Evolutionary conservation across 2,113 vertebrate genomes (phyloP), one percentile per base, ranked within the genome.

Genomic region (Pomatostomus ruficeps): DNA sequence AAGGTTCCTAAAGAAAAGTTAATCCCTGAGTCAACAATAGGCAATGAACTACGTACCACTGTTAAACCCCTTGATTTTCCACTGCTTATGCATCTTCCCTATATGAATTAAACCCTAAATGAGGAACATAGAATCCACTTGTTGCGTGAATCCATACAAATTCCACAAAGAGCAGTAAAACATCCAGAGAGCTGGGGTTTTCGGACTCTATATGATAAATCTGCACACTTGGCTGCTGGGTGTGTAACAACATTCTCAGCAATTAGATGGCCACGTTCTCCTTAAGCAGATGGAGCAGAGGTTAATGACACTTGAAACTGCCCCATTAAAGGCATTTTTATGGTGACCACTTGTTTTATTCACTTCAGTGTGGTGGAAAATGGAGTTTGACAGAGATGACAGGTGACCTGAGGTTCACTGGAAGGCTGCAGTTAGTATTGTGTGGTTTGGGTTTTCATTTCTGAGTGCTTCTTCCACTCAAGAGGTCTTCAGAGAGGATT

Each of bases 231-330:
- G 57, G 38, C 70, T 89, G 66, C 74, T 66, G 55, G 31, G 67
- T 40, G 75, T 93, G 52, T 51, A 80, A 83, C 88, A 94, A 88
- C 1, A 5, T 8, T 88, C 43, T 80, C 20, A 24, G 63, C 80
- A 90, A 96, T 95, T 95, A 93, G 85, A 73, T 35, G 59, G 72
- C 46, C 78, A 70, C 55, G 38, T 73, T 91, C 91, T 83, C 79
- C 89, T 88, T 88, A 97, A 97, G 85, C 82, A 95, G 96, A 92
- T 70, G 96, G 79, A 94, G 94, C 75, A 85, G 63, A 83, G 72
- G 35, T 94, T 97, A 96, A 94, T 92, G 92, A 88, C 43, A 96
- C 79, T 86, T 96, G 91, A 97, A 95, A 96, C 74, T 85, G 67
- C 78, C 63, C 83, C 42, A 80, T 90, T 91, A 94, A 91, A 91